Percentiles rank a stretch among this genome's conserved stretches.
Conservation (phyloP, 2,113 vertebrate genomes). For the Phalacrocorax carbo region DNA sequence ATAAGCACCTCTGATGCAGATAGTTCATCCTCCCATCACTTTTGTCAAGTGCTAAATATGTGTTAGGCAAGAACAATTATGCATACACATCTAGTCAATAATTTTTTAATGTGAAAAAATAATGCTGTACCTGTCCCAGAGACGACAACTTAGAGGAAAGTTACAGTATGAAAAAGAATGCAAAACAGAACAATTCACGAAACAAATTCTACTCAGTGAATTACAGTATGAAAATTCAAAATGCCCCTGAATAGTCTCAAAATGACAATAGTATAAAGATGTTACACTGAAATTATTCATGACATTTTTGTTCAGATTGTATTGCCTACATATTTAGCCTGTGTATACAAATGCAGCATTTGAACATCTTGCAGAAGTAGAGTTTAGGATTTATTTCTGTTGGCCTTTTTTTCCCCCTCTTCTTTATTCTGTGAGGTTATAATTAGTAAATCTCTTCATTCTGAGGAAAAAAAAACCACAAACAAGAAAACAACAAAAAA, state of each 20-base stretch:
- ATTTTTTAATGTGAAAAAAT: neutral
- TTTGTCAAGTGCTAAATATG: neutral
- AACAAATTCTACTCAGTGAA: neutral
- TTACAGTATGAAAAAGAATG: neutral
- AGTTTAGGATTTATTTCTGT: neutral
- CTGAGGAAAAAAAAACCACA: neutral
- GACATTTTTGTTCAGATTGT: neutral
- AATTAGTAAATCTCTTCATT: neutral
- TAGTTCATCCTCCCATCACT: neutral
- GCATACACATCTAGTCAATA: neutral
- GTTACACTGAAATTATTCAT: neutral
- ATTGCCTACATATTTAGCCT: neutral
- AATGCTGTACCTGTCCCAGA: neutral
- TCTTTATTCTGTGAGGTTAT: neutral
- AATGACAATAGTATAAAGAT: neutral
- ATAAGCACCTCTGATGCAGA: neutral
- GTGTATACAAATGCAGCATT: neutral
- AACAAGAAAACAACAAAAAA: too few species aligned
- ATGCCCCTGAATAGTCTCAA: neutral
- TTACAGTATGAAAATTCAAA: neutral
- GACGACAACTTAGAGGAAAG: neutral
- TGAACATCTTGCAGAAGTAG: neutral
- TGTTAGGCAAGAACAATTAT: neutral
- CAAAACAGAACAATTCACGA: neutral
- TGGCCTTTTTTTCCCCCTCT: rapidly evolving